Percentiles rank a stretch among this genome's conserved stretches.
phyloP scores from a whole-genome alignment of 2,797 vertebrate species.

The Lithobates pipiens region DNA sequence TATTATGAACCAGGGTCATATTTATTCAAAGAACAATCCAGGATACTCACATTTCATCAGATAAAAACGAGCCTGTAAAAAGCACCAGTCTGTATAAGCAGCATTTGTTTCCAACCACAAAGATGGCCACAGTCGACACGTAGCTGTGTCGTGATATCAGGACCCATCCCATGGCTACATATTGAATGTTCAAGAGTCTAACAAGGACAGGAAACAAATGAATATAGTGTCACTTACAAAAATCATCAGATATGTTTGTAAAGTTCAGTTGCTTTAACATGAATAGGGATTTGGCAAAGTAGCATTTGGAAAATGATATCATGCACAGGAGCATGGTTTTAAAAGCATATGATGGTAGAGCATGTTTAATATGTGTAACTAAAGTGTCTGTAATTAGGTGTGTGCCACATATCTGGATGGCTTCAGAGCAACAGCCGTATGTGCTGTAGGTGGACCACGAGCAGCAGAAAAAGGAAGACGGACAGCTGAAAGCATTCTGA shows the following conservation, averaged over 20 bases:
- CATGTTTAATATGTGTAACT: background rate
- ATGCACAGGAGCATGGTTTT: background rate
- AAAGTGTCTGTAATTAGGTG: conserved; percentile 72
- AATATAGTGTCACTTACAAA: background rate
- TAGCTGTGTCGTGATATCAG: too few species aligned
- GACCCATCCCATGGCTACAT: too few species aligned
- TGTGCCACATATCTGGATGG: conserved; percentile 86
- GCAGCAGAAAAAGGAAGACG: conserved; percentile 80
- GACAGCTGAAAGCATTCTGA: conserved; percentile 82
- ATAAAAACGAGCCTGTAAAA: too few species aligned
- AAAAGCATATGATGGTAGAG: background rate
- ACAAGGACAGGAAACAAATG: background rate
- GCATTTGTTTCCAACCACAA: too few species aligned
- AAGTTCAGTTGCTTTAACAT: background rate
- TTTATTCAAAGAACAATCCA: too few species aligned
- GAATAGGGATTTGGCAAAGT: background rate
- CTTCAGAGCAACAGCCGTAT: conserved; percentile 86
- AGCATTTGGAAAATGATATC: background rate
- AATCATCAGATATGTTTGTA: background rate
- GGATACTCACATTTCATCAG: too few species aligned
- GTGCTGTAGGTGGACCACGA: conserved; percentile 81
- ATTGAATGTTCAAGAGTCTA: too few species aligned
- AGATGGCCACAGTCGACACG: too few species aligned
- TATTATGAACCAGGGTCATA: too few species aligned
- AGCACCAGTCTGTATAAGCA: too few species aligned